Percentiles rank a stretch among this genome's conserved stretches.
These are phyloP conservation scores for Nematopogon swammerdamellus DNA, from an alignment of 2,888 invertebrate species.

Conservation along the genomic window DNA sequence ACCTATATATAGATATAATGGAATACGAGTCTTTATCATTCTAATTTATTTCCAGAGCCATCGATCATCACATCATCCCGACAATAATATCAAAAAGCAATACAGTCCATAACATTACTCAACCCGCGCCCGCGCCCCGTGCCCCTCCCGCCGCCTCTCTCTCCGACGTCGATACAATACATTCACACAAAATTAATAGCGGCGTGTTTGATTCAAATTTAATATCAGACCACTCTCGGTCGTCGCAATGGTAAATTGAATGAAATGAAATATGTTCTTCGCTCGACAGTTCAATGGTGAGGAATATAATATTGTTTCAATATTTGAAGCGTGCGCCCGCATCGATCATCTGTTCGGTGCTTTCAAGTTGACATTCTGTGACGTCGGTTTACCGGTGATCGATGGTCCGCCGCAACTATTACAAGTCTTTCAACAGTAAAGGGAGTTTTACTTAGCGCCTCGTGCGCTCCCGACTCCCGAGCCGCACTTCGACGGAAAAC, in stretches of 20 bases:
- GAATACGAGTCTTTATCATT: too few species aligned
- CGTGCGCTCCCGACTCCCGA: neutral
- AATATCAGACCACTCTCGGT: neutral
- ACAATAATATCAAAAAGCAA: neutral
- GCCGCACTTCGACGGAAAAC: neutral
- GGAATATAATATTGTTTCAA: slow-evolving; percentile 4
- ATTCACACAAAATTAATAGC: slow-evolving; percentile 1
- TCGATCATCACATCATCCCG: neutral
- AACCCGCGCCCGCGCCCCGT: neutral
- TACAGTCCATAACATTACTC: neutral
- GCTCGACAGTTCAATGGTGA: slow-evolving; percentile 3
- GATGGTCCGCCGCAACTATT: slow-evolving; percentile 1
- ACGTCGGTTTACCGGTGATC: neutral
- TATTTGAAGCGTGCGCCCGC: slow-evolving; percentile 3
- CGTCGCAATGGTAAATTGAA: slow-evolving; percentile 3
- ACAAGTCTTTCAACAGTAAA: neutral
- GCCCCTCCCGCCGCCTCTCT: neutral
- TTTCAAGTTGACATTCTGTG: slow-evolving; percentile 1
- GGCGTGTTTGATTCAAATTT: neutral
- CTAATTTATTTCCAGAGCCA: neutral
- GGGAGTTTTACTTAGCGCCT: neutral
- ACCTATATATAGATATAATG: too few species aligned
- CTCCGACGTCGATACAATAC: slow-evolving; percentile 1
- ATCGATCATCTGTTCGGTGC: slow-evolving; percentile 2
- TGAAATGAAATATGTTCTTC: slow-evolving; percentile 6